A percentile compares a stretch with the other conserved stretches of the same genome.
Evolutionary conservation across 2,888 invertebrate species (phyloP).

Genomic region (Caenorhabditis auriculariae): DNA sequence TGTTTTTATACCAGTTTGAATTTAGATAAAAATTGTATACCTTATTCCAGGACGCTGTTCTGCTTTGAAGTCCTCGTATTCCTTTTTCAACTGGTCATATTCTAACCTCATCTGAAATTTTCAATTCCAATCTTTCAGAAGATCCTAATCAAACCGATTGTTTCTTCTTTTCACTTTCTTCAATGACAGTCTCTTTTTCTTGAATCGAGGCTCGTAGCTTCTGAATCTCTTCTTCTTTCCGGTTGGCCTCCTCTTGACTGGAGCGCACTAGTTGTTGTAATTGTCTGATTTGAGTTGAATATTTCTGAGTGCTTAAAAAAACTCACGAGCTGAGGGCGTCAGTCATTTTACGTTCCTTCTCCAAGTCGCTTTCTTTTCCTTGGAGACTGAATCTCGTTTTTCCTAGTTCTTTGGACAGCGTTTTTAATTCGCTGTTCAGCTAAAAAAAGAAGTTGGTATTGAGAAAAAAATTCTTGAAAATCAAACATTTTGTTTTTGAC

Average conservation of each 20-base stretch:
- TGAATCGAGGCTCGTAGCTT: constrained; percentile 12
- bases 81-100: constrained; percentile 15
- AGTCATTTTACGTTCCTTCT: constrained; percentile 30
- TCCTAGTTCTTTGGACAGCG: constrained; percentile 38
- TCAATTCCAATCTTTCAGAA: constrained; percentile 2
- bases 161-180: constrained; percentile 14
- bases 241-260: constrained; percentile 21
- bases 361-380: constrained; percentile 35
- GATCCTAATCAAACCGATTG: constrained; percentile 21
- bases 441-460: constrained; percentile 20
- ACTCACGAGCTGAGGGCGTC: constrained; percentile 32
- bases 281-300: constrained; percentile 14
- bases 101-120: constrained; percentile 13
- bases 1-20: too few species aligned
- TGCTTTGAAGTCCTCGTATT: constrained; percentile 32
- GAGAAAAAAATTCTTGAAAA: too few species aligned
- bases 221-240: constrained; percentile 20
- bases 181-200: constrained; percentile 17
- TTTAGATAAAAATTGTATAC: constrained; percentile 7
- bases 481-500: too few species aligned
- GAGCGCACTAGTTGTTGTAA: constrained; percentile 26
- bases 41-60: constrained; percentile 46
- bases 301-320: not conserved
- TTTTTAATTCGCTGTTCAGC: constrained; percentile 37
- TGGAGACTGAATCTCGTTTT: constrained; percentile 33